phyloP scores from a whole-genome alignment of 2,888 invertebrate species.

The Diaphora mendica region DNA sequence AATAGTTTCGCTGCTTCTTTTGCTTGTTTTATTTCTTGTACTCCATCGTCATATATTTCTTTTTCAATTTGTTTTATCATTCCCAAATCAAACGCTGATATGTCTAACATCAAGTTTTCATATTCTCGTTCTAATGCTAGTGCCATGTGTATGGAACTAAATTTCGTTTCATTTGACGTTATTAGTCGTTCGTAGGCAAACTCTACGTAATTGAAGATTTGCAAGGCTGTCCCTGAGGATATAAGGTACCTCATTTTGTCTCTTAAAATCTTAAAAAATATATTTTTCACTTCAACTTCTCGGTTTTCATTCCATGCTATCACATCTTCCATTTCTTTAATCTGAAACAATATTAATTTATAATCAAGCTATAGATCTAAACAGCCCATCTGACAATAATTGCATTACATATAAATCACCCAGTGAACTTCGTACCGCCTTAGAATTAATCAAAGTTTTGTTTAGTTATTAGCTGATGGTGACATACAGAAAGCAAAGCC shows the following conservation, averaged over 20 bases:
- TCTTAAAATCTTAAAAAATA: slow-evolving; percentile 73
- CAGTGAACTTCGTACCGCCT: too few relatives aligned
- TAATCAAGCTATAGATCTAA: background rate
- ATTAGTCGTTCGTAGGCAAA: slow-evolving; percentile 89
- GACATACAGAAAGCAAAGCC: too few relatives aligned
- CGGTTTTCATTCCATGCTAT: slow-evolving; percentile 67
- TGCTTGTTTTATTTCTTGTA: slow-evolving; percentile 70
- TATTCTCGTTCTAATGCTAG: slow-evolving; percentile 85
- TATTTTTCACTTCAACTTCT: slow-evolving; percentile 73
- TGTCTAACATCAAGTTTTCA: slow-evolving; percentile 73
- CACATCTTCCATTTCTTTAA: slow-evolving; percentile 66
- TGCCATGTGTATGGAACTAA: slow-evolving; percentile 87
- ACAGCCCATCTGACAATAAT: background rate
- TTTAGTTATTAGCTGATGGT: too few relatives aligned
- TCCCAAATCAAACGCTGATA: slow-evolving; percentile 73
- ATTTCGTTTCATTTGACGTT: slow-evolving; percentile 87
- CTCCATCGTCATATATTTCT: slow-evolving; percentile 71
- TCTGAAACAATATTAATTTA: slow-evolving; percentile 57
- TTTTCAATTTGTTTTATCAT: slow-evolving; percentile 75
- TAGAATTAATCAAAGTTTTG: too few relatives aligned
- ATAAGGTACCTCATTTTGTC: slow-evolving; percentile 84
- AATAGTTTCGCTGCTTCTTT: slow-evolving; percentile 72
- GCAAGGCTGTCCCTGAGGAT: slow-evolving; percentile 86
- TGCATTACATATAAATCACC: background rate
- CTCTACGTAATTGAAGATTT: slow-evolving; percentile 88